Percentiles rank a stretch among this genome's conserved stretches.
Evolutionary conservation across 2,888 invertebrate species (phyloP).

Genomic region (Oscheius sp.): DNA sequence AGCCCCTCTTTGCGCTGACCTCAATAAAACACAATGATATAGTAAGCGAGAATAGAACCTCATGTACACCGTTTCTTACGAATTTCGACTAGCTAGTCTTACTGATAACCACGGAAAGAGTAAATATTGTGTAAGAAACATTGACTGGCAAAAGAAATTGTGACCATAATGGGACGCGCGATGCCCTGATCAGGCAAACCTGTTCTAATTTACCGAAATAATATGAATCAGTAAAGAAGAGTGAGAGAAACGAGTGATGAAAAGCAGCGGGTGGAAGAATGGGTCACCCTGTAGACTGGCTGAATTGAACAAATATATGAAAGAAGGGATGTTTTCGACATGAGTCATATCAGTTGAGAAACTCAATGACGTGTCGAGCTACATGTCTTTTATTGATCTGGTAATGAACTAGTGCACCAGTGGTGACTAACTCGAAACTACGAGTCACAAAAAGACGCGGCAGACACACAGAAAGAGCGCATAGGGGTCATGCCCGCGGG

Average conservation of each 20-base stretch:
- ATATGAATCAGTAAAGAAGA: background rate
- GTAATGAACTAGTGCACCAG: too few species aligned
- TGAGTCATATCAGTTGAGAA: too few species aligned
- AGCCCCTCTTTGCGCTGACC: constrained; percentile 2
- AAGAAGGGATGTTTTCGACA: background rate
- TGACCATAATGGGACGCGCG: background rate
- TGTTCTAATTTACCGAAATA: constrained; percentile 24
- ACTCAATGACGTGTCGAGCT: too few species aligned
- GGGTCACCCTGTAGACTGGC: too few species aligned
- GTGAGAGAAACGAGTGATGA: background rate
- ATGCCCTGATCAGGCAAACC: constrained; percentile 11
- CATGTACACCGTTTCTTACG: too few species aligned
- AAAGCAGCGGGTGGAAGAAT: too few species aligned
- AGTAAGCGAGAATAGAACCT: background rate
- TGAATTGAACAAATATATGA: too few species aligned
- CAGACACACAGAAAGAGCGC: constrained; percentile 1
- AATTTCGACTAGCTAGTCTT: background rate
- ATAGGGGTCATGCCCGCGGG: constrained; percentile 24
- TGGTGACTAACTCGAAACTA: background rate
- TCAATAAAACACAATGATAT: constrained; percentile 11
- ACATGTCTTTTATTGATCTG: too few species aligned
- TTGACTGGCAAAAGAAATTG: background rate
- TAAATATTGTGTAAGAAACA: background rate
- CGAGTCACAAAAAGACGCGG: background rate
- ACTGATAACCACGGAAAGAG: background rate